Conservation (phyloP, 1,140 invertebrate species). For the Drosophila erecta region DNA sequence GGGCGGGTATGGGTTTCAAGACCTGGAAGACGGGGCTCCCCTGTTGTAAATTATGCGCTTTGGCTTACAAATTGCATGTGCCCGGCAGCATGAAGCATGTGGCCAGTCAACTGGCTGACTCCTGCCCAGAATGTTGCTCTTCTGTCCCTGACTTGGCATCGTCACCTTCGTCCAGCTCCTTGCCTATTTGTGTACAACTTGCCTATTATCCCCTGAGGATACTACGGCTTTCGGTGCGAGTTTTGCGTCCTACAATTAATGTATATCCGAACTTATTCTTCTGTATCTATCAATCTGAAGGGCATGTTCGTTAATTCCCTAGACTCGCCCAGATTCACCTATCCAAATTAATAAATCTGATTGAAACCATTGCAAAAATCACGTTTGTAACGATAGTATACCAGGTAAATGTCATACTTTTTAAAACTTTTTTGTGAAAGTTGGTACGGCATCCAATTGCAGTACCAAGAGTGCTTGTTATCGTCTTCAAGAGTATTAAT, state of each 20-base stretch:
- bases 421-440: too few species aligned
- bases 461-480: too few species aligned
- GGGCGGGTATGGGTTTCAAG: constrained; percentile 1
- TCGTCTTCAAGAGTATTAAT: background rate
- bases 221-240: background rate
- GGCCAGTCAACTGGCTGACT: constrained; percentile 52
- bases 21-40: constrained; percentile 32
- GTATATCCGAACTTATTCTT: too few species aligned
- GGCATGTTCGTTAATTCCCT: too few species aligned
- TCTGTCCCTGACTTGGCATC: constrained; percentile 32
- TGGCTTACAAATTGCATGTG: constrained; percentile 81
- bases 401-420: too few species aligned
- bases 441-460: too few species aligned
- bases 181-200: background rate
- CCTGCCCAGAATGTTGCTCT: constrained; percentile 9
- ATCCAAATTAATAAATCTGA: too few species aligned
- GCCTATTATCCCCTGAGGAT: background rate
- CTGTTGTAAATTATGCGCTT: constrained; percentile 81
- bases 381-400: too few species aligned
- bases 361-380: too few species aligned
- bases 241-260: background rate
- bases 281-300: too few species aligned
- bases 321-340: too few species aligned
- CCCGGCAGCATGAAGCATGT: constrained; percentile 64
- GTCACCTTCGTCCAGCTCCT: constrained; percentile 27